Base-by-base conservation (phyloP, 2,888 invertebrate genomes). In the Tetropium fuscum region DNA sequence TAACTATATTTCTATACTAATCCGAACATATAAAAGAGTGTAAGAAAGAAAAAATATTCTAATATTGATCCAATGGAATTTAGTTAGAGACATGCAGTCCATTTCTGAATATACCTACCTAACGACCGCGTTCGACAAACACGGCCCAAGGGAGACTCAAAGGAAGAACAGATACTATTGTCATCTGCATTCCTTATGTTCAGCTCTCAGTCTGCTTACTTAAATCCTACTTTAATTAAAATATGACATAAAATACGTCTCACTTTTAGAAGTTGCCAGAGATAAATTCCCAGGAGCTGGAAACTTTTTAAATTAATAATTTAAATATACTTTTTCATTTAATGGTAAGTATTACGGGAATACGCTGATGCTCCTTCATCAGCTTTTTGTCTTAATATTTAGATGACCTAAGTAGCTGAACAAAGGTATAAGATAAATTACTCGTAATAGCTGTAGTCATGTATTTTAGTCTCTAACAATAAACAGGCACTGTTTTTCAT, bases 201-300 rank as follows among this genome's bases (percentile, higher is more conserved):
- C 34, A 11, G 34, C n/a, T 47, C 15, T 53, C 38, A 51, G 16
- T 56, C 63, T 56, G 58, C 63, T 57, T 57, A 62, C 60, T 60
- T 63, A 67, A 70, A 72, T 72, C 70, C 70, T 53, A 58, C 65
- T 72, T 72, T 70, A 70, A 72, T 72, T 72, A 72, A 72, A 70
- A 71, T 68, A 70, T 72, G 69, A 66, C 68, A 69, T 67, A 68
- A 69, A 72, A 70, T 68, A 68, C 66, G 66, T 62, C 41, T 53
- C 51, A 48, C 48, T 57, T 58, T 53, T 44, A 60, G 57, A 63
- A 59, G 36, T 51, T 47, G 38, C 30, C 7, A 16, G 41, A 41
- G 48, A 40, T 27, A 44, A 56, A 53, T 19, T 30, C 25, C 43
- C 20, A 32, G 36, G 20, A 8, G 34, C 11, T 22, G 22, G n/a